Evolutionary conservation across 2,888 invertebrate species (phyloP).

Genomic region (Hirtodrosophila cameraria): DNA sequence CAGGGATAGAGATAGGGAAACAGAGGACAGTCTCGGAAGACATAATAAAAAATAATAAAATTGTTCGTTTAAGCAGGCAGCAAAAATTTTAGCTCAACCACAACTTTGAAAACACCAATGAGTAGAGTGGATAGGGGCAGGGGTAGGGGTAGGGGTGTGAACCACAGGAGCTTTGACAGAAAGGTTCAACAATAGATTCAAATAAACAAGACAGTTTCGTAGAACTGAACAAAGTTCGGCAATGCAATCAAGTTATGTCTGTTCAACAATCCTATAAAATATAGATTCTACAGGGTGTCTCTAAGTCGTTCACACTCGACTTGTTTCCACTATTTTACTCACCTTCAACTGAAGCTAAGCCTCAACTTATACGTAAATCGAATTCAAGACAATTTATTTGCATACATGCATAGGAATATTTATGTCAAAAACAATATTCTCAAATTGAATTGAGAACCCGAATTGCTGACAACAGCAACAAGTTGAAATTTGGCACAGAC

Average conservation of each 20-base stretch:
- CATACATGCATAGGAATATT: no score
- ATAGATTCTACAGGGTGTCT: neutral
- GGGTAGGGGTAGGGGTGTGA: neutral
- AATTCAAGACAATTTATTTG: no score
- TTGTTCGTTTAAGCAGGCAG: conserved; percentile 3
- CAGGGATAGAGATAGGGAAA: neutral
- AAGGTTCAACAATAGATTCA: conserved; percentile 27
- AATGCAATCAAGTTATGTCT: conserved; percentile 23
- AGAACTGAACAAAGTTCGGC: conserved; percentile 28
- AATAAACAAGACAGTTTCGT: conserved; percentile 19
- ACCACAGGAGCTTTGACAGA: conserved; percentile 25
- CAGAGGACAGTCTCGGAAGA: neutral
- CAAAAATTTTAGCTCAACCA: conserved; percentile 13
- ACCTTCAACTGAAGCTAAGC: no score
- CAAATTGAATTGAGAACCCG: no score
- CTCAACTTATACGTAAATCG: no score
- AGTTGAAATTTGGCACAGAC: neutral
- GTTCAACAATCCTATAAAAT: neutral
- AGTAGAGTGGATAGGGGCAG: neutral
- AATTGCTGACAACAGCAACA: neutral
- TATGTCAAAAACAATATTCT: no score
- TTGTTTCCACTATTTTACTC: no score
- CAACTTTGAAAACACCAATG: conserved; percentile 22
- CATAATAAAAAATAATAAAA: conserved; percentile 28
- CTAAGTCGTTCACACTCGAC: no score